Base-by-base conservation (phyloP, 1,140 invertebrate genomes). In the Coenobita brevimanus region DNA sequence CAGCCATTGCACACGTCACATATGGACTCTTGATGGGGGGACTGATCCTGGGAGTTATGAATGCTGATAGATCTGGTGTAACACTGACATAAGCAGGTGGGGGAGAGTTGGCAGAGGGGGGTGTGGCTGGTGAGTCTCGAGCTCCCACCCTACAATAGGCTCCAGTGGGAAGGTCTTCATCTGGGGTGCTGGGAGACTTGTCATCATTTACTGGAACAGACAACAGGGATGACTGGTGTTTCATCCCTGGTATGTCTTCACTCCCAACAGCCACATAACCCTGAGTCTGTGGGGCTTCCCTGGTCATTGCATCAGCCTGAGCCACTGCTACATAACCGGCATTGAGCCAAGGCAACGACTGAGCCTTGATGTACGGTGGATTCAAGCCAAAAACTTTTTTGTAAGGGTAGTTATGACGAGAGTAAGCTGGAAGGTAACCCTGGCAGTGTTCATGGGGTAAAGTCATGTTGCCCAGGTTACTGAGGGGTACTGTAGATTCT, bases 1-100 rank as follows among this genome's bases (percentile, higher is more conserved):
- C 78, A 38, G 85, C 85, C 78, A 87, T 87, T 50, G 85, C 85
- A 81, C 76, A 87, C 43, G 85, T 87, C 50, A 87, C 85, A 81
- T 87, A 87, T 1, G 85, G 76, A 57, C 75, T 36, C 38, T 80
- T 87, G 41, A 41, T 57, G n/a, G 85, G 76, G n/a, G 85, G 17
- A 13, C 30, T 80, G 24, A 87, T 24, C 30, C 75, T 38, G 60
- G 46, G 36, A 46, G 62, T 24, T 24, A n/a, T 24, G 8, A 67
- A 76, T 50, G 64, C 36, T 36, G 76, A 43, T 46, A 87, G 43
- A 17, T 78, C 76, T 24, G 79, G 85, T 13, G 84, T 79, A 38
- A 69, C 54, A 87, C 85, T 80, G 13, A 87, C 85, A 87, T 87
- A 87, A 4, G 64, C 85, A 30, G 38, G 36, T 33, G 84, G 79